Evolutionary conservation across 2,888 invertebrate genomes (phyloP), one percentile per base, ranked within the genome.

Genomic region (Athalia cordata): DNA sequence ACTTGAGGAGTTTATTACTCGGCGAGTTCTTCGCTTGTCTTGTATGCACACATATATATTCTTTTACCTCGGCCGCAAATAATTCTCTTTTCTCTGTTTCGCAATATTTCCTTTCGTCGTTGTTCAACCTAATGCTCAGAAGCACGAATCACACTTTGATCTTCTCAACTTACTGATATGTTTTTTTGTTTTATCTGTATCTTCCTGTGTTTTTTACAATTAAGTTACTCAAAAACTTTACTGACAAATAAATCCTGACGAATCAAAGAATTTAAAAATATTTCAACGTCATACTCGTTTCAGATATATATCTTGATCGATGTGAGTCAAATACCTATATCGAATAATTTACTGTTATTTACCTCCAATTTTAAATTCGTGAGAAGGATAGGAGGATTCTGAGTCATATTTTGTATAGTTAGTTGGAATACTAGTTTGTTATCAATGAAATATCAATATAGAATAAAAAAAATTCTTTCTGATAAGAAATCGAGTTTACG

Each of bases 81-180:
- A 29, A 29, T 29, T 29, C 29, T 29, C 29, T 29, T 1, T 29
- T 29, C 29, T 52, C 29, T 52, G 55, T 68, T 68, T 55, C 49
- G 68, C 52, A 68, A 68, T 55, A 50, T 43, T 55, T 68, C 52
- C 68, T 68, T 68, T 68, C 68, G 52, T 68, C 2, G 29, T 68
- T 68, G 43, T 68, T 68, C 8, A 43, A 66, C 68, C 68, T 7
- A 47, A 66, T 49, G 15, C 29, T 49, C 8, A 29, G 2, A 45
- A 55, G 9, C 64, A 45, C 49, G 67, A 68, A 68, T 68, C 68
- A 68, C 68, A 55, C 43, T 52, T 11, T 68, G 9, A 52, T 5
- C 45, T 64, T 3, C 62, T 45, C 55, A 52, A 68, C 68, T 68
- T 61, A 49, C 52, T 52, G 68, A 43, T 7, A 49, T 13, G 68